Percentiles rank a stretch among this genome's conserved stretches.
These are phyloP conservation scores for Thelaira solivaga DNA, from an alignment of 2,888 invertebrate species.

Conservation along the genomic window DNA sequence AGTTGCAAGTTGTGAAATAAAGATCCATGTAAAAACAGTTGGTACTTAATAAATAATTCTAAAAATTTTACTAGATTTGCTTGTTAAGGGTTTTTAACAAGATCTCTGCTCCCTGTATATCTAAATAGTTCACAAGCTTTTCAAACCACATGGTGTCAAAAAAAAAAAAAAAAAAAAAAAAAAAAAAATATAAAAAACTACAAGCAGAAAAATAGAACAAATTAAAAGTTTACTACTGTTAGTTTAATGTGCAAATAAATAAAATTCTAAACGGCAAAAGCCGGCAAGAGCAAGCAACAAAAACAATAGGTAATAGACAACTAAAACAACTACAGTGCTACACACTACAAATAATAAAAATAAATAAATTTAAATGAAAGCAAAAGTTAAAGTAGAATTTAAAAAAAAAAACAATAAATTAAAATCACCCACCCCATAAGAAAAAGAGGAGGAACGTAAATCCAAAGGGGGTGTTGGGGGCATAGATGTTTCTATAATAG, in stretches of 20 bases:
- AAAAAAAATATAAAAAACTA: constrained; percentile 20
- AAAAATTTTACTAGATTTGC: too few species aligned
- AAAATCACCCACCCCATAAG: constrained; percentile 73
- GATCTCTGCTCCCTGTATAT: too few species aligned
- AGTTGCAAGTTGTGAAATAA: too few species aligned
- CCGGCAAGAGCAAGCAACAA: constrained; percentile 21
- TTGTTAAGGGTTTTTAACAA: too few species aligned
- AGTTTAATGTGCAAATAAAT: constrained; percentile 30
- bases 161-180: not conserved
- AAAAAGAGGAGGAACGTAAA: constrained; percentile 74
- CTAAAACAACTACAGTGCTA: not conserved
- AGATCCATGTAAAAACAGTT: too few species aligned
- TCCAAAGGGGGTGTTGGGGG: constrained; percentile 69
- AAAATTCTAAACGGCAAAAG: constrained; percentile 28
- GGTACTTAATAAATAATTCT: too few species aligned
- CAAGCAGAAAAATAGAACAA: not conserved
- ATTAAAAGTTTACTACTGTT: constrained; percentile 27
- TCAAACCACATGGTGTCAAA: too few species aligned
- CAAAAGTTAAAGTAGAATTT: constrained; percentile 34
- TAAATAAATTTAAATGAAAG: constrained; percentile 20
- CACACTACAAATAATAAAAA: constrained; percentile 29
- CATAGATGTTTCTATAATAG: constrained; percentile 63
- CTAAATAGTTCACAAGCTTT: too few species aligned
- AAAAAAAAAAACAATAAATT: constrained; percentile 24
- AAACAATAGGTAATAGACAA: not conserved